Evolutionary conservation across 2,888 invertebrate genomes (phyloP), one percentile per base, ranked within the genome.

Genomic region (Agrotis puta): DNA sequence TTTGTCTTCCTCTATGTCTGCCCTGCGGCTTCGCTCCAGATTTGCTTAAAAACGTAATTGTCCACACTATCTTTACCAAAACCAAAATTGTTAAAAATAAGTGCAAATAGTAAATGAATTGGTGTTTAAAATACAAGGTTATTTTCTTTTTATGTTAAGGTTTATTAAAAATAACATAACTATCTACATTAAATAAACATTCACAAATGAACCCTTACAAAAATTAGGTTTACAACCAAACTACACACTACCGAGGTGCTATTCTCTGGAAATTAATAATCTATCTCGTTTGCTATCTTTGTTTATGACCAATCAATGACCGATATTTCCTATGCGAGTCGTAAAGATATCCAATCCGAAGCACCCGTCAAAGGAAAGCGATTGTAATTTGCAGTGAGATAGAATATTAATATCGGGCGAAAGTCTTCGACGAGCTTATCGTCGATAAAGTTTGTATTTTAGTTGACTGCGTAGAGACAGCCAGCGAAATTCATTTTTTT

Each of bases 11-110:
- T 77, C 39, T 71, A 65, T 61, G 9, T 39, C 71, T 47, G 56
- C 39, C 43, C 14, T n/a, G 45, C 39, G 39, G 1, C 39, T 45
- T 65, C 51, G 39, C 39, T 11, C 62, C 54, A 33, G 45, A 24
- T 18, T 75, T 45, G 18, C 50, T 51, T 48, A 22, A 45, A 50
- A 47, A 58, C 58, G 39, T 56, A 54, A 20, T 48, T 64, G 63
- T 81, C 71, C 82, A 66, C 54, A 66, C 64, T 64, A 69, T 14
- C 7, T 63, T 54, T 59, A 53, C 58, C 70, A 72, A 82, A 66
- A 48, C 53, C 64, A 53, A 58, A 16, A 61, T 51, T 81, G 56
- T 64, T 71, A 71, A 54, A n/a, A 39, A 24, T 43, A 65, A 20
- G 79, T 82, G 79, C 82, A 62, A 65, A 51, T 33, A 57, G 16